Base-by-base conservation (phyloP, 2,113 vertebrate genomes). In the Callospermophilus lateralis region DNA sequence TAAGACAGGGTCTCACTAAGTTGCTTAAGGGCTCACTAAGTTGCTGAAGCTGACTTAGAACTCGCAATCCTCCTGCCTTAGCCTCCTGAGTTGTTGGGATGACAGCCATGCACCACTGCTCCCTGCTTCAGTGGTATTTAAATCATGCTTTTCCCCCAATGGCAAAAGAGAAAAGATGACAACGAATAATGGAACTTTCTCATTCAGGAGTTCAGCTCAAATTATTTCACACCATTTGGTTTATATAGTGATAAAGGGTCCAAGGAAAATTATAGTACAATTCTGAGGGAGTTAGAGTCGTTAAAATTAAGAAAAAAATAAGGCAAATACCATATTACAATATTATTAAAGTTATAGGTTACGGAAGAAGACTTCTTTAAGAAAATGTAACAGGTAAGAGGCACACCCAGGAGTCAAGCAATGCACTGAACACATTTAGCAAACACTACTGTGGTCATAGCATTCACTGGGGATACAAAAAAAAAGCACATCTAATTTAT, bases 241-340 rank as follows among this genome's bases (percentile, higher is more conserved):
- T 95, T 89, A 39, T 84, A 77, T 17, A 74, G 8, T 53, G 15
- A 89, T 77, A 63, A 93, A 84, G 12, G 28, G 72, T 65, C 45
- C 58, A 95, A 70, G 20, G 4, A 76, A 10, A 1, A 34, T 37
- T 4, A 58, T 16, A 32, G 67, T 79, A 5, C 6, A 76, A 81
- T 90, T 90, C 72, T 81, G 45, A 51, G 58, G 11, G 4, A 81
- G 65, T 89, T 89, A 77, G 80, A 91, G 22, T 8, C 28, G 77
- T 63, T 88, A 32, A 77, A 93, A 48, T 93, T 48, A 76, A 84
- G 48, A 67, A 72, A 87, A 84, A 90, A 88, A 63, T 79, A 65
- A n/a, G n/a, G 37, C 10, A 24, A 87, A 79, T 83, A 24, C 42
- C 45, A 94, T 42, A 84, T 72, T 67, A 76, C 22, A 77, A 16